Base-by-base conservation (phyloP, 2,113 vertebrate genomes). In the Diphyllodes magnificus region DNA sequence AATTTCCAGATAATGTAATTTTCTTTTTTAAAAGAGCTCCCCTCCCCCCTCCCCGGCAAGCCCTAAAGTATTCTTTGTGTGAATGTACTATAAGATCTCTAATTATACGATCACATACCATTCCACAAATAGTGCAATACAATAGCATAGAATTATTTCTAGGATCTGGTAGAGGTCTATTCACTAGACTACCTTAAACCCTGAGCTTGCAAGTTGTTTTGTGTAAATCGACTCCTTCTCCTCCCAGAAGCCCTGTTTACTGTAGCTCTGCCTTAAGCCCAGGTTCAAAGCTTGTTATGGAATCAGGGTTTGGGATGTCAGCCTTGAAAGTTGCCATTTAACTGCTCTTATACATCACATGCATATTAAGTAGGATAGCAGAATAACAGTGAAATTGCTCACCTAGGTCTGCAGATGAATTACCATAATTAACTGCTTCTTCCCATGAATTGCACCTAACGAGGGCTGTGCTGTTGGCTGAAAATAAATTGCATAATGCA, bases 401-500 rank as follows among this genome's bases (percentile, higher is more conserved):
- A 97, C 94, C 96, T 96, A 93, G 90, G 86, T 88, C 91, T 96
- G 95, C 65, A 82, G 95, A 88, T 94, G 82, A 93, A 96, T 97
- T 97, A 96, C 82, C 94, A 78, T 95, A 96, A 93, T 96, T 96
- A 96, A 93, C 94, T 91, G 84, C 91, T 93, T 57, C 92, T 97
- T 96, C 81, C 90, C 75, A 65, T 92, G 92, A 96, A 95, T 96
- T 89, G 93, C 81, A 91, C 49, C 96, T 97, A 96, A 96, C 45
- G 76, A 97, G 88, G 77, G n/a, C 89, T 95, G 84, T 94, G 92
- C 80, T 94, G 85, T 93, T 97, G 92, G 88, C 82, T 94, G 96
- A 86, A 96, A 97, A 96, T 96, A 96, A 96, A 96, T 96, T 93
- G 82, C 94, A 95, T 95, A 96, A 94, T 96, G 92, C 86, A 57